Conservation (phyloP, 2,113 vertebrate species). For the Microcebus tavaratra region DNA sequence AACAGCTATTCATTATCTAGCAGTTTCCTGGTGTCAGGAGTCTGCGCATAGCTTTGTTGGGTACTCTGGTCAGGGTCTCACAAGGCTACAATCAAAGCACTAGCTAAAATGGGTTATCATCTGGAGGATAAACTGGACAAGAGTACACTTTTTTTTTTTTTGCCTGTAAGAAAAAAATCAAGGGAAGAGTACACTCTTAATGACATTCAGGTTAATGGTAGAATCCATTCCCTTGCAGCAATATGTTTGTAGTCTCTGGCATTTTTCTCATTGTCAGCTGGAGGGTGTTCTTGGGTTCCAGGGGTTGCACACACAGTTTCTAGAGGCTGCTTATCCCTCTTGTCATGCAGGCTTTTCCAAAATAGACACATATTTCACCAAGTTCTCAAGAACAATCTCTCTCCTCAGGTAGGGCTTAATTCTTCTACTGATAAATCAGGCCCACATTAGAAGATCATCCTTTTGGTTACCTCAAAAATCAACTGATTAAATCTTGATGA, state of each 20-base stretch:
- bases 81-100: not conserved
- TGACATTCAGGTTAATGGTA: not conserved
- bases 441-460: not conserved
- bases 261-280: not conserved
- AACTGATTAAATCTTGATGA: not conserved
- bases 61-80: not conserved
- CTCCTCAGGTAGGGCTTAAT: not conserved
- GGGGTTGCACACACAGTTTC: not conserved
- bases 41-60: too few species aligned
- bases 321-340: not conserved
- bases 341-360: not conserved
- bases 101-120: not conserved
- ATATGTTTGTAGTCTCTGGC: not conserved
- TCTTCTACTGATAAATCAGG: not conserved
- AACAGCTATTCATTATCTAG: not conserved
- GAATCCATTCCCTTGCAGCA: not conserved
- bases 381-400: not conserved
- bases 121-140: not conserved
- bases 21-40: not conserved
- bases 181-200: not conserved
- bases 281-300: not conserved
- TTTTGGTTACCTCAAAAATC: not conserved
- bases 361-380: not conserved
- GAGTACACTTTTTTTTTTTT: not conserved
- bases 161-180: too few species aligned